Evolutionary conservation across 1,140 invertebrate genomes (phyloP).

Genomic region (Zaprionus kolodkinae): DNA sequence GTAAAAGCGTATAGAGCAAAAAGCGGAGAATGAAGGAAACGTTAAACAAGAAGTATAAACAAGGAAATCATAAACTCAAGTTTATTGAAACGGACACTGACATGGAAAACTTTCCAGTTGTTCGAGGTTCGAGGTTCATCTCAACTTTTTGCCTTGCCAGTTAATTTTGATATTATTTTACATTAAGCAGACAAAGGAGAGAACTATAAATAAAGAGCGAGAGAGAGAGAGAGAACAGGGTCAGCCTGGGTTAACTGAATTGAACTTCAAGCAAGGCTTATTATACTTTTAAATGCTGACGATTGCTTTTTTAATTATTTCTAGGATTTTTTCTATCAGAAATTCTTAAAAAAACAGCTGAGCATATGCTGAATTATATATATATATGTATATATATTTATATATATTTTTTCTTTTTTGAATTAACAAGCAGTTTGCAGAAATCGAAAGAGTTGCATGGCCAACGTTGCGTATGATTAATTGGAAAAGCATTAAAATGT

Average conservation of each 20-base stretch:
- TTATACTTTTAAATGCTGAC: background rate
- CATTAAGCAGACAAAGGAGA: background rate
- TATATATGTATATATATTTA: too few relatives aligned
- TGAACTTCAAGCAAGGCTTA: conserved; percentile 18
- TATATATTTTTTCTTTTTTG: background rate
- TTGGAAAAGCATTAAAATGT: background rate
- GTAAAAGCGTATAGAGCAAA: background rate
- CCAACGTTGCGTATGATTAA: background rate
- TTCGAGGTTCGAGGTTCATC: conserved; percentile 13
- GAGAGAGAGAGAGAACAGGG: background rate
- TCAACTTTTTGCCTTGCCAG: conserved; percentile 28
- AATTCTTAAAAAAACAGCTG: background rate
- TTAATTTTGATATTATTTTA: conserved; percentile 27
- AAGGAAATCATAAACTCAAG: conserved; percentile 55
- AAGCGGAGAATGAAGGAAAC: conserved; percentile 16
- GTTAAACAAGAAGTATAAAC: conserved; percentile 31
- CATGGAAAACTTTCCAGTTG: conserved; percentile 15
- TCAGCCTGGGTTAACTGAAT: background rate
- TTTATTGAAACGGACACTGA: conserved; percentile 57
- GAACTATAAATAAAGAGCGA: background rate
- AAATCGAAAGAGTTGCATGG: background rate
- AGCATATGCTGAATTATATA: background rate
- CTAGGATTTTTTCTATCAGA: background rate
- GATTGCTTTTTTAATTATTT: background rate
- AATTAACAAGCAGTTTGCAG: background rate